phyloP scores from a whole-genome alignment of 2,797 vertebrate species.

The Malacoraja senta region DNA sequence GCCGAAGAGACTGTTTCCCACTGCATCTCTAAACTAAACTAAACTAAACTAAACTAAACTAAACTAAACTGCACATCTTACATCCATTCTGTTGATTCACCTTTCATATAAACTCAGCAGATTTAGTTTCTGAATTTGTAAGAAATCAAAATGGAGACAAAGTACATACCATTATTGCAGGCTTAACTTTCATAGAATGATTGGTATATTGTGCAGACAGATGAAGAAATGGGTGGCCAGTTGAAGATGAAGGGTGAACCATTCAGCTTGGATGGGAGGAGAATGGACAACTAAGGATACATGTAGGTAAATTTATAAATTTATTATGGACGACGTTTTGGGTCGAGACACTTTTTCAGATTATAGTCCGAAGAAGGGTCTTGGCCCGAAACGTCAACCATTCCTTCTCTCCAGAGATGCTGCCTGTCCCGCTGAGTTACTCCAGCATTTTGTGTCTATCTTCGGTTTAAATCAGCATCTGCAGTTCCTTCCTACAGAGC shows the following conservation, averaged over 20 bases:
- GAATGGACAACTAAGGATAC: not conserved
- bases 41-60: no score
- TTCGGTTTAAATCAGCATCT: no score
- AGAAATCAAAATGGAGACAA: not conserved
- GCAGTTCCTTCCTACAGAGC: no score
- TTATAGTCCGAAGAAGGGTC: no score
- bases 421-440: no score
- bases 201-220: not conserved
- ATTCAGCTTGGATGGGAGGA: not conserved
- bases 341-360: no score
- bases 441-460: no score
- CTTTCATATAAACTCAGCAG: not conserved
- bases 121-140: not conserved
- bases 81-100: not conserved
- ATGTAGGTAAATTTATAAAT: no score
- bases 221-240: not conserved
- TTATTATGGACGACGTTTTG: not conserved
- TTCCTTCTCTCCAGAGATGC: no score
- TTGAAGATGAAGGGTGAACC: not conserved
- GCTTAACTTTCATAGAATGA: not conserved
- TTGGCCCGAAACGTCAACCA: no score
- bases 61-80: not conserved
- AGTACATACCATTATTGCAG: not conserved
- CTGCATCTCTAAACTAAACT: no score
- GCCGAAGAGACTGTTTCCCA: no score